A percentile compares a stretch with the other conserved stretches of the same genome.
These are phyloP conservation scores for Panurus biarmicus DNA, from an alignment of 2,113 vertebrate species.

Conservation along the genomic window DNA sequence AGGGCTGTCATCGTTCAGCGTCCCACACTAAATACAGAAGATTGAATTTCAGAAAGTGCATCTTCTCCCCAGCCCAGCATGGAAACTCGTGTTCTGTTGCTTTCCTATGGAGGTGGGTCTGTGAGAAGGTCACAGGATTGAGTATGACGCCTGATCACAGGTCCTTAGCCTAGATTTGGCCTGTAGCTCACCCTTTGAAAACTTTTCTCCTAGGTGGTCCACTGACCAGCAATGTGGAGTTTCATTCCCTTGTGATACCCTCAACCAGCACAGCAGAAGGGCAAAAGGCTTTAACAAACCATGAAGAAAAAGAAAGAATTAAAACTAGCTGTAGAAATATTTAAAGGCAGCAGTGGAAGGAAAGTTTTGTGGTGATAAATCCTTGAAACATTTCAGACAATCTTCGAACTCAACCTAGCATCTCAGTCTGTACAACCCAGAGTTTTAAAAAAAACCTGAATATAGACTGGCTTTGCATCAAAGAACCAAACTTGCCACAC, in stretches of 20 bases:
- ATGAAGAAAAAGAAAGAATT: neutral
- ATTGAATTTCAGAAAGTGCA: neutral
- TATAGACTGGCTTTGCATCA: neutral
- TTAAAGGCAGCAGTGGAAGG: neutral
- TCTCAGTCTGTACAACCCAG: neutral
- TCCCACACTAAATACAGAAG: constrained; percentile 79
- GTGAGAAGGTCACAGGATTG: neutral
- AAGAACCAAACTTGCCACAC: neutral
- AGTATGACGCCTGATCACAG: neutral
- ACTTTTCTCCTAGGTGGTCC: neutral
- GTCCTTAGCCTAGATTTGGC: neutral
- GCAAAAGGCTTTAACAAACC: neutral
- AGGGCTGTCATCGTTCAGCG: constrained; percentile 82
- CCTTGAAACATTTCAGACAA: neutral
- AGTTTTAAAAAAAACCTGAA: neutral
- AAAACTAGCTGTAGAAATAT: neutral
- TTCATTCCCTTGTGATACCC: neutral
- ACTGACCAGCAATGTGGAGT: neutral
- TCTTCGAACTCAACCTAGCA: neutral
- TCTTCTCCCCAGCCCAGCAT: neutral
- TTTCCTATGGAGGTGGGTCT: neutral
- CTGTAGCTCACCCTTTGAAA: neutral
- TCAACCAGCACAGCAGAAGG: neutral
- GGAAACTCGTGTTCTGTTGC: neutral
- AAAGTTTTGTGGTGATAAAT: neutral